Conservation (phyloP, 1,140 invertebrate species). For the Chrysopa pallens region DNA sequence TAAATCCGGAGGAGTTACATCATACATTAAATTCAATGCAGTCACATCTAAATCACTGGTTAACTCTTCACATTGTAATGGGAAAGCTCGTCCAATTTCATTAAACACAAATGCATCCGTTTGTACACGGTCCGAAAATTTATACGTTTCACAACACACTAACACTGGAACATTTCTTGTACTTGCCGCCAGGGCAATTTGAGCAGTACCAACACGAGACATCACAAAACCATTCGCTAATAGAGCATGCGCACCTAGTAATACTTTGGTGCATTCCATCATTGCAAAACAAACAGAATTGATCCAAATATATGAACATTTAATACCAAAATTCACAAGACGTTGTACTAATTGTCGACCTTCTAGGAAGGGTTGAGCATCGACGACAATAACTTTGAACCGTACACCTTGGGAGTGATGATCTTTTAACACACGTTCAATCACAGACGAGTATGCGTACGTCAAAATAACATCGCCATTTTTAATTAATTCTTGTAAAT, state of each 20-base stretch:
- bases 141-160: constrained; percentile 89
- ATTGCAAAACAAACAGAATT: constrained; percentile 69
- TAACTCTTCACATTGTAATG: constrained; percentile 7
- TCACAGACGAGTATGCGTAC: constrained; percentile 73
- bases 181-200: constrained; percentile 68
- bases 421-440: constrained; percentile 55
- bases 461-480: constrained; percentile 75
- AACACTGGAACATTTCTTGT: constrained; percentile 75
- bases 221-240: constrained; percentile 82
- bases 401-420: constrained; percentile 43
- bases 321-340: constrained; percentile 46
- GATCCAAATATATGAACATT: constrained; percentile 69
- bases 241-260: constrained; percentile 73
- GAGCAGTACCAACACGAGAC: constrained; percentile 67
- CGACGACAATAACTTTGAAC: constrained; percentile 71
- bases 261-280: constrained; percentile 39
- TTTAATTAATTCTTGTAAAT: constrained; percentile 64
- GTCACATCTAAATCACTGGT: constrained; percentile 28
- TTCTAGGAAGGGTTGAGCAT: constrained; percentile 57
- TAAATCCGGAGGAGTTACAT: constrained; percentile 78
- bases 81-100: constrained; percentile 51
- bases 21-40: constrained; percentile 69
- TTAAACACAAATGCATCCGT: constrained; percentile 87
- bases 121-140: constrained; percentile 79
- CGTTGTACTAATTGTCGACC: constrained; percentile 58